phyloP scores from a whole-genome alignment of 2,113 vertebrate genomes.

The Petrocephalus microphthalmus region DNA sequence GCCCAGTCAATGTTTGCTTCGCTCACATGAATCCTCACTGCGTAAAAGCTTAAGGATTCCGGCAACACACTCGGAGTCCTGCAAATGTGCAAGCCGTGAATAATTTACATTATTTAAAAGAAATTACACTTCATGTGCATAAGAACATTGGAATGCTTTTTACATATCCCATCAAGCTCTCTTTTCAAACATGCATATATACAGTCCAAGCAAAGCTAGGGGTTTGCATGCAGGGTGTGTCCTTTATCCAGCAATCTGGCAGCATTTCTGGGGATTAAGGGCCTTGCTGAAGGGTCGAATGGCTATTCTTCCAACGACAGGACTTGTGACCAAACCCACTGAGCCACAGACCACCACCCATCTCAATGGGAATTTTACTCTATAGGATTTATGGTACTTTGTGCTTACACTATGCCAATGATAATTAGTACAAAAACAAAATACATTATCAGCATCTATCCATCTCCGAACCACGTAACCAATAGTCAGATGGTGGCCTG shows the following conservation, averaged over 20 bases:
- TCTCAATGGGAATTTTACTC: not conserved
- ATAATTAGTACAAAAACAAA: not conserved
- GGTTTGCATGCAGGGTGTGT: not conserved
- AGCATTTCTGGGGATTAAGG: not conserved
- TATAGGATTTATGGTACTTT: not conserved
- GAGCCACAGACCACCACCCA: not conserved
- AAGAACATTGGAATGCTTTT: not conserved
- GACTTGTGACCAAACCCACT: not conserved
- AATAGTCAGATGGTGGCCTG: not conserved
- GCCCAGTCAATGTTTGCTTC: conserved; percentile 13
- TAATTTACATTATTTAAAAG: not conserved
- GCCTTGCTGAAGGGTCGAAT: not conserved
- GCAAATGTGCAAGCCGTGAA: not conserved
- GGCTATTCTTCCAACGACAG: not conserved
- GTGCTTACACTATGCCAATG: not conserved
- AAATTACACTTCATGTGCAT: not conserved
- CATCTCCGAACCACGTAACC: not conserved
- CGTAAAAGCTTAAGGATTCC: not conserved
- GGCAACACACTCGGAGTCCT: not conserved
- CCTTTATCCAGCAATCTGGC: not conserved
- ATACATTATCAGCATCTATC: not conserved
- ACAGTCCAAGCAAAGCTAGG: not conserved
- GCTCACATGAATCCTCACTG: not conserved
- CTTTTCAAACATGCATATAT: not conserved
- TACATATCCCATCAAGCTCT: not conserved